These are phyloP conservation scores for Spilosoma lubricipeda DNA, from an alignment of 2,888 invertebrate genomes.

Conservation along the genomic window DNA sequence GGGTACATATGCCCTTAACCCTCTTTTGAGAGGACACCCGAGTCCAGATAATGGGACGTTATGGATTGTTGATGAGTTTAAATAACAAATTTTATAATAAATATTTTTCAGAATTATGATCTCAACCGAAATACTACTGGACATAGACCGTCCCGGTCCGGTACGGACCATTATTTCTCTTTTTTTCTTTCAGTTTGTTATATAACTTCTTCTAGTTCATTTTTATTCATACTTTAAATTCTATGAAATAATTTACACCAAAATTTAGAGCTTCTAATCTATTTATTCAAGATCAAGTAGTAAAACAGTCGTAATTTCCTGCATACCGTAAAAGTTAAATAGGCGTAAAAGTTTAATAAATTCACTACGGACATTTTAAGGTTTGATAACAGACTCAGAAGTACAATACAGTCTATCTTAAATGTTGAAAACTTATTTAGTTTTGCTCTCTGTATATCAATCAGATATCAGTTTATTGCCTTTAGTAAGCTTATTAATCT, in stretches of 20 bases:
- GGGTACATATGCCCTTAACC: no score
- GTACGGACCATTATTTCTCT: neutral
- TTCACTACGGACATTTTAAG: neutral
- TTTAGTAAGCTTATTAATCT: no score
- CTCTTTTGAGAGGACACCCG: no score
- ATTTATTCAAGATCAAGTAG: constrained; percentile 6
- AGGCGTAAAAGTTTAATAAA: constrained; percentile 3
- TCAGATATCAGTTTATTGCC: no score
- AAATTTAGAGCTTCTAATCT: neutral
- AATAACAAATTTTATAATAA: no score
- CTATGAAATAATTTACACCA: constrained; percentile 7
- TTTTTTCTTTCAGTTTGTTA: no score
- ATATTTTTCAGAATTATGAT: neutral
- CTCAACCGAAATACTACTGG: no score
- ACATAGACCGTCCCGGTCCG: no score
- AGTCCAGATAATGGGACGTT: no score
- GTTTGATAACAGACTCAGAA: neutral
- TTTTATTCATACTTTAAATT: neutral
- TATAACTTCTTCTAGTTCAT: constrained; percentile 10
- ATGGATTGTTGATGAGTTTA: no score
- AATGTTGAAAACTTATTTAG: no score
- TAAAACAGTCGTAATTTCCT: constrained; percentile 4
- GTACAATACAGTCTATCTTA: neutral
- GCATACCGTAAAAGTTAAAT: constrained; percentile 11
- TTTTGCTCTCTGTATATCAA: no score